Evolutionary conservation across 2,888 invertebrate species (phyloP).

Genomic region (Eugnorisma glareosa): DNA sequence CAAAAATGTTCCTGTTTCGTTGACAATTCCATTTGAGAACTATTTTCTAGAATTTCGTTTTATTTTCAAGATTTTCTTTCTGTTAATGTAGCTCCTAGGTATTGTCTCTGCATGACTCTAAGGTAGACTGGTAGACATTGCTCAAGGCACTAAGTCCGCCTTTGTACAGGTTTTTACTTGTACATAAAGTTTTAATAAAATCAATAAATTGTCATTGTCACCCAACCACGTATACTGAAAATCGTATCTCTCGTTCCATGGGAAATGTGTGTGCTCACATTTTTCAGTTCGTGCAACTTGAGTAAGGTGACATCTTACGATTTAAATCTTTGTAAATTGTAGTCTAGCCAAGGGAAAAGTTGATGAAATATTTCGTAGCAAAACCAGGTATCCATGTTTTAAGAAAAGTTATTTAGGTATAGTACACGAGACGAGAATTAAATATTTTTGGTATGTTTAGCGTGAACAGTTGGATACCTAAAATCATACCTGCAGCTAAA

Average conservation of each 20-base stretch:
- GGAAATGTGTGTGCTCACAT: neutral
- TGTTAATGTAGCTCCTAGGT: too few species aligned
- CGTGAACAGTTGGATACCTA: neutral
- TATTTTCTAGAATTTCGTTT: too few species aligned
- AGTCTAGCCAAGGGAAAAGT: slow-evolving; percentile 22
- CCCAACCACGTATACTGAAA: neutral
- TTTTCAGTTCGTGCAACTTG: neutral
- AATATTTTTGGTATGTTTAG: slow-evolving; percentile 13
- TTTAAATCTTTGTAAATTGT: slow-evolving; percentile 16
- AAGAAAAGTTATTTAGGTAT: slow-evolving; percentile 29
- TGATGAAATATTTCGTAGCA: slow-evolving; percentile 50
- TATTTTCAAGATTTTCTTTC: too few species aligned
- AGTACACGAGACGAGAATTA: slow-evolving; percentile 15
- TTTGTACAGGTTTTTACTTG: too few species aligned
- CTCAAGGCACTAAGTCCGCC: too few species aligned
- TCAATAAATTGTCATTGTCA: too few species aligned
- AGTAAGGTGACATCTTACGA: neutral
- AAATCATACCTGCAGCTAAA: neutral
- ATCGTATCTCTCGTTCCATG: neutral
- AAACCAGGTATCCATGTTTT: slow-evolving; percentile 28
- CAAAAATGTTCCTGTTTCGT: neutral
- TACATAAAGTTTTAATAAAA: too few species aligned
- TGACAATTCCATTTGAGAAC: neutral
- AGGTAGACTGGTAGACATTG: too few species aligned
- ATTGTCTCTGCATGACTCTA: too few species aligned